These are phyloP conservation scores for Calidris pygmaea DNA, from an alignment of 2,113 vertebrate species.

Conservation along the genomic window DNA sequence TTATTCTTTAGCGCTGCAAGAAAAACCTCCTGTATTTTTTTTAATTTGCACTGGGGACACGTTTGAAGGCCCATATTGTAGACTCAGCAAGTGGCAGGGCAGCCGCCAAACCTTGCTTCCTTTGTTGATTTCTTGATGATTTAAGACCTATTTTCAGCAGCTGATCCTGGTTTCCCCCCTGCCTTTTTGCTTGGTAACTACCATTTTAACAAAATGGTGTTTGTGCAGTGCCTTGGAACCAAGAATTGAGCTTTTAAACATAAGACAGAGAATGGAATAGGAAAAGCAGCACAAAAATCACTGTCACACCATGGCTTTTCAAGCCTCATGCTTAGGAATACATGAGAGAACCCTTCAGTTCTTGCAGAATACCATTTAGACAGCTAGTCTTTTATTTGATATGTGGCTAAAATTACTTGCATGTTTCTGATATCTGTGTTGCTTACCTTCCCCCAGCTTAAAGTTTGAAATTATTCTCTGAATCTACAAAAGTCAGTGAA, in stretches of 20 bases:
- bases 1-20: slow-evolving; percentile 54
- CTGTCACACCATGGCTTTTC: neutral
- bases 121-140: slow-evolving; percentile 58
- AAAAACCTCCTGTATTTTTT: slow-evolving; percentile 41
- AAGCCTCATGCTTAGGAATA: neutral
- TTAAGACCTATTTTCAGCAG: slow-evolving; percentile 57
- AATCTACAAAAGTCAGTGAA: neutral
- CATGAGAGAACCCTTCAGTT: neutral
- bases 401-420: neutral
- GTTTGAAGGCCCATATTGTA: slow-evolving; percentile 42
- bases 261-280: neutral
- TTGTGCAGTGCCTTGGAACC: slow-evolving; percentile 19
- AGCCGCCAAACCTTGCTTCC: slow-evolving; percentile 47
- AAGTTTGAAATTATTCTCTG: neutral
- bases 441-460: neutral
- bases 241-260: neutral
- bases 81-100: slow-evolving; percentile 51
- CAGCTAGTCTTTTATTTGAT: neutral
- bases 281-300: neutral
- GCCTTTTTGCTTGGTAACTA: slow-evolving; percentile 14
- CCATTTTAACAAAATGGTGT: slow-evolving; percentile 32
- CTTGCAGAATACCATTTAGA: neutral
- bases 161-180: neutral
- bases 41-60: neutral
- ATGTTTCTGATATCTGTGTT: neutral